Evolutionary conservation across 2,797 vertebrate species (phyloP), one percentile per base, ranked within the genome.

Genomic region (Syngnathus rostellatus): DNA sequence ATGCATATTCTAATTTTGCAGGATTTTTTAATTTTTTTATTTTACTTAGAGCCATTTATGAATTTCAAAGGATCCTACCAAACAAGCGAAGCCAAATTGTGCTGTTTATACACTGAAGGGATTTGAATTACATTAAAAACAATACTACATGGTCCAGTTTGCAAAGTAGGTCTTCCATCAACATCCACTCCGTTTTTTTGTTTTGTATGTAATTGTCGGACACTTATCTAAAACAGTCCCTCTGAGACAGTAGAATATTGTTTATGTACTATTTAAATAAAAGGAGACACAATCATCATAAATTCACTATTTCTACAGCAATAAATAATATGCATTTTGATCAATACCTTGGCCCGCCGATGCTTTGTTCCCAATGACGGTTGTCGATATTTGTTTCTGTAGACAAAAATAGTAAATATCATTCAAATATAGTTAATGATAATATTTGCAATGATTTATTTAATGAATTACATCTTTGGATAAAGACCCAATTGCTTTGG

Each of bases 301-400:
- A 17, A 50, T 5, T 17, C 6, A 2, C 7, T 9, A 5, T 21
- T 10, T 53, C n/a, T 51, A 51, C 17, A 51, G 19, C 48, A 2
- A n/a, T 51, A 7, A 51, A 6, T 10, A 51, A 51, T 8, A 51
- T 51, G 17, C 7, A 51, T 51, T 9, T 51, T n/a, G 45, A 16
- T 50, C 17, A n/a, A 11, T 45, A 97, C 94, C 94, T 72, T 92
- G 92, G 77, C 89, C 90, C 67, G 87, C 90, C 75, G 94, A 79
- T 48, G 92, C 85, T 89, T 95, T 94, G 90, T 91, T 94, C 76
- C 91, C 94, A 69, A 90, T 92, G 82, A 85, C 83, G 65, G 91
- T 84, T 77, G 90, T 93, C 50, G 93, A 79, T 84, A 90, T 87
- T 92, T 94, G 91, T 92, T 92, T 93, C 94, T 96, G 85, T 7